Conservation (phyloP, 2,113 vertebrate genomes). For the Calidris pygmaea region DNA sequence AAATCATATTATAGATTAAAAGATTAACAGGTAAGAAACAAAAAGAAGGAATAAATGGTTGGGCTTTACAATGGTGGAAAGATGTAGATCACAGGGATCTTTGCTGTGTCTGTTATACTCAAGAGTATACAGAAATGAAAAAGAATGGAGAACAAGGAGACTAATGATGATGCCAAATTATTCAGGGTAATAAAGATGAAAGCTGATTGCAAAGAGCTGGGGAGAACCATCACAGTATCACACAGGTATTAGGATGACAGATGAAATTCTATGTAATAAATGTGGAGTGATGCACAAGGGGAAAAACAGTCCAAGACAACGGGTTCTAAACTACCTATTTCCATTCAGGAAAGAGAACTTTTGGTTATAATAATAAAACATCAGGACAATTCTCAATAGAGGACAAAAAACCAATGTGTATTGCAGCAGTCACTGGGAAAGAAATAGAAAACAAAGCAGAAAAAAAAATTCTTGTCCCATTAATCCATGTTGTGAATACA, state of each 20-base stretch:
- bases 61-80: not conserved
- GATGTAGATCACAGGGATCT: not conserved
- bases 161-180: not conserved
- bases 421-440: not conserved
- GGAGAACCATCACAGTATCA: not conserved
- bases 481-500: not conserved
- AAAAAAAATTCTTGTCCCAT: not conserved
- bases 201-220: not conserved
- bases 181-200: not conserved
- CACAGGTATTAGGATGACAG: not conserved
- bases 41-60: not conserved
- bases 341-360: not conserved
- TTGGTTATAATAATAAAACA: not conserved
- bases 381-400: not conserved
- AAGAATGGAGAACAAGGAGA: not conserved
- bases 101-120: not conserved
- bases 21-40: not conserved
- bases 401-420: accelerated
- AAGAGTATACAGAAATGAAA: not conserved
- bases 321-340: not conserved
- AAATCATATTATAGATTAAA: not conserved
- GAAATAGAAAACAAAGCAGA: not conserved
- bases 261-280: not conserved
- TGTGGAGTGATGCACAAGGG: not conserved
- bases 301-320: not conserved